A percentile compares a stretch with the other conserved stretches of the same genome.
phyloP scores from a whole-genome alignment of 2,888 invertebrate species.

The Gryllus longicercus region DNA sequence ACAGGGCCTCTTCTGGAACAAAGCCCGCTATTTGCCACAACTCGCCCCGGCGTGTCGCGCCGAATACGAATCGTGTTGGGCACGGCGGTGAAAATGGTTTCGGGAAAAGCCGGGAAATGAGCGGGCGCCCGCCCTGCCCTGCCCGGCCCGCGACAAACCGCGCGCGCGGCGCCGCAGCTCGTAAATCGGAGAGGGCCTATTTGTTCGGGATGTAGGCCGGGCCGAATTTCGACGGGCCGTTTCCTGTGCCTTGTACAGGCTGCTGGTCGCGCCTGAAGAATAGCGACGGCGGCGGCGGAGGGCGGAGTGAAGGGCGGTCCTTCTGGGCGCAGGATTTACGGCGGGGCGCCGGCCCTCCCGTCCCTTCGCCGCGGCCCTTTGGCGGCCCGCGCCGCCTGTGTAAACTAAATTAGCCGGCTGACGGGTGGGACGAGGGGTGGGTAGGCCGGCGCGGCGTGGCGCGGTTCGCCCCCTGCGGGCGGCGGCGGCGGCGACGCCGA shows the following conservation, averaged over 20 bases:
- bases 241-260: background rate
- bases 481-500: background rate
- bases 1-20: too few species aligned
- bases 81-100: too few species aligned
- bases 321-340: slow-evolving; percentile 6
- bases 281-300: background rate
- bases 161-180: background rate
- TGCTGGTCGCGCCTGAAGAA: background rate
- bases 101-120: too few species aligned
- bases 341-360: background rate
- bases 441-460: background rate
- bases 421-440: background rate
- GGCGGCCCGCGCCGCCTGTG: slow-evolving; percentile 17
- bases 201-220: background rate
- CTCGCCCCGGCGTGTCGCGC: too few species aligned
- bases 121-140: background rate
- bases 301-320: background rate
- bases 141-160: background rate
- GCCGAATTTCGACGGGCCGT: slow-evolving; percentile 17
- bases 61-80: too few species aligned
- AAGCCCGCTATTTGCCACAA: too few species aligned
- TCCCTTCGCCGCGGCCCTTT: background rate
- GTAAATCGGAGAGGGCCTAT: background rate
- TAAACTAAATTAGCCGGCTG: slow-evolving; percentile 17
- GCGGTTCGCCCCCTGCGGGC: too few species aligned